Evolutionary conservation across 2,888 invertebrate species (phyloP), one percentile per base, ranked within the genome.

Genomic region (Piscicola geometra): DNA sequence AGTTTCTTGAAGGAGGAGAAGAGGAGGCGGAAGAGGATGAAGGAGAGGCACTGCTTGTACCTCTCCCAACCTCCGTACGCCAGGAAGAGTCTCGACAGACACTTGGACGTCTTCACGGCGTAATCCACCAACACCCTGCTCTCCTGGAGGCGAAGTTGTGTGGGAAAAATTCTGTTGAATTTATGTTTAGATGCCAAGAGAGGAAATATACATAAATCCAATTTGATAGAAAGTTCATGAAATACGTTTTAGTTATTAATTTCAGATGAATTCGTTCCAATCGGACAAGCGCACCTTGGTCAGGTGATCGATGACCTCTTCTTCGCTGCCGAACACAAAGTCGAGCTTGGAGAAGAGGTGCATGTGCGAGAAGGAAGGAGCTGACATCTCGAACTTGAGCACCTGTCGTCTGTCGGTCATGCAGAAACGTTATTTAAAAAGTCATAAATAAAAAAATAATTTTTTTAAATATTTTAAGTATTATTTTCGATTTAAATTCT

Each of bases 251-350:
- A n/a, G n/a, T n/a, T n/a, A n/a, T n/a, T n/a, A n/a, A n/a, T n/a
- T n/a, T n/a, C n/a, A n/a, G n/a, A n/a, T n/a, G n/a, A n/a, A n/a
- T n/a, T n/a, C n/a, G n/a, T 56, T 56, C n/a, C 9, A 56, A 21
- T 18, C 9, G n/a, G 18, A 79, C 79, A 5, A 76, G 76, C 79
- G 76, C 75, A 85, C 85, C 81, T 84, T 83, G 15, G 82, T 83
- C 1, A 85, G 81, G 75, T 84, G 82, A 50, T 82, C 80, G 84
- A 86, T 84, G 41, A 86, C 83, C 5, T 82, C 82, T 71, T 86
- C 86, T 77, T 86, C 86, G 79, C 85, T 85, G 1, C 85, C 85
- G 81, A 85, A 83, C 50, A 83, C 82, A 80, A 86, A 86, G 75
- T 82, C 82, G 12, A 81, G 82, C 1, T 83, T 81, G 35, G 85